Evolutionary conservation across 2,797 vertebrate species (phyloP), one percentile per base, ranked within the genome.

Genomic region (Sebastes variabilis): DNA sequence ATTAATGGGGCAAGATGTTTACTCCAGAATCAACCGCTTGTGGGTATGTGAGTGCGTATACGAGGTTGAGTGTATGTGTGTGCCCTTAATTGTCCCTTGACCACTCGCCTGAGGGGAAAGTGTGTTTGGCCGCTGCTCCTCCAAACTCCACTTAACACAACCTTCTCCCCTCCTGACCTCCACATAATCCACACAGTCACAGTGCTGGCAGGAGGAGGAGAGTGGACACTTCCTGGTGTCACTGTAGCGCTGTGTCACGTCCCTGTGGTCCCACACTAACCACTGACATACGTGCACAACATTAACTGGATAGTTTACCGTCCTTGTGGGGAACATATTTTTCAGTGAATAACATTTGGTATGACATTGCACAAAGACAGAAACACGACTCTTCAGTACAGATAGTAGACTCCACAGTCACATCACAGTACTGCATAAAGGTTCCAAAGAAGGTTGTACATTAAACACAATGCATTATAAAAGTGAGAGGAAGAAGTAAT

Each of bases 161-260:
- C 93, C 95, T 81, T 78, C 78, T 95, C 96, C 95, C 68, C 94
- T 18, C 96, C 95, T 96, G 93, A 96, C 96, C 95, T 87, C 82
- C 80, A 69, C 79, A 85, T 84, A 94, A 91, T 94, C 93, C 93
- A 88, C 56, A 88, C 87, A 93, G 81, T 79, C 67, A 79, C 74
- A 65, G 64, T 30, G 24, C 54, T 73, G 76, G 58, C 80, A 81
- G 79, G 75, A 82, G 66, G 65, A 75, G 42, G 54, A 79, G 79
- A 76, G 77, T 18, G 52, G 77, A 83, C 73, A 77, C 83, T 90
- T 93, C 87, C 86, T 90, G 77, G 65, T 80, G 55, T 78, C 81
- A 86, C 83, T 88, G 66, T 71, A 20, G 34, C 60, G 27, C 9
- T 46, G 68, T 72, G 78, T 76, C 69, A 38, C 29, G 38, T 83